Conservation (phyloP, 2,888 invertebrate genomes). For the Drosophila kambysellisi region DNA sequence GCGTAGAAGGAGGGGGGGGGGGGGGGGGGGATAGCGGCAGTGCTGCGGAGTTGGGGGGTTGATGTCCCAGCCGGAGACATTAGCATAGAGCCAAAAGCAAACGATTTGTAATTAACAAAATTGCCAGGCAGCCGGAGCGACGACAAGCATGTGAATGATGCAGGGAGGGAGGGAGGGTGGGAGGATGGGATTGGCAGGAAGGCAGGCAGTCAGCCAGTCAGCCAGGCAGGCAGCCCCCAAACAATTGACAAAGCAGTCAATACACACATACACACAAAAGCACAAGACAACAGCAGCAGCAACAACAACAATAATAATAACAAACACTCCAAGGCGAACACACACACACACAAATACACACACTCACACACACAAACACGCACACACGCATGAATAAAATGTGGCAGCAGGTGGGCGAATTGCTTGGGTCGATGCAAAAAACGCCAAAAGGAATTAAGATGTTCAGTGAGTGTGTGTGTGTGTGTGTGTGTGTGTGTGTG, state of each 20-base stretch:
- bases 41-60: neutral
- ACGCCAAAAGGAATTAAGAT: slow-evolving; percentile 77
- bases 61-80: slow-evolving; percentile 59
- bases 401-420: slow-evolving; percentile 63
- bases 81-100: slow-evolving; percentile 72
- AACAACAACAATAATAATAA: slow-evolving; percentile 67
- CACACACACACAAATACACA: slow-evolving; percentile 25
- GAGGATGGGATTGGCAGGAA: neutral
- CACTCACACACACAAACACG: slow-evolving; percentile 10
- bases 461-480: slow-evolving; percentile 12
- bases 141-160: slow-evolving; percentile 11
- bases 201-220: neutral
- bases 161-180: neutral
- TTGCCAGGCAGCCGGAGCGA: slow-evolving; percentile 83
- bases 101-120: slow-evolving; percentile 85
- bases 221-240: slow-evolving; percentile 43
- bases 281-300: slow-evolving; percentile 37
- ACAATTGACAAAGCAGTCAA: slow-evolving; percentile 78
- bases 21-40: neutral
- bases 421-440: slow-evolving; percentile 70
- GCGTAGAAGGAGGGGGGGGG: neutral
- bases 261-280: slow-evolving; percentile 46
- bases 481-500: slow-evolving; percentile 29
- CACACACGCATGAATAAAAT: slow-evolving; percentile 14
- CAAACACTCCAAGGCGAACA: slow-evolving; percentile 61